Percentiles rank a stretch among this genome's conserved stretches.
These are phyloP conservation scores for Masticophis lateralis DNA, from an alignment of 2,797 vertebrate genomes.

Conservation along the genomic window DNA sequence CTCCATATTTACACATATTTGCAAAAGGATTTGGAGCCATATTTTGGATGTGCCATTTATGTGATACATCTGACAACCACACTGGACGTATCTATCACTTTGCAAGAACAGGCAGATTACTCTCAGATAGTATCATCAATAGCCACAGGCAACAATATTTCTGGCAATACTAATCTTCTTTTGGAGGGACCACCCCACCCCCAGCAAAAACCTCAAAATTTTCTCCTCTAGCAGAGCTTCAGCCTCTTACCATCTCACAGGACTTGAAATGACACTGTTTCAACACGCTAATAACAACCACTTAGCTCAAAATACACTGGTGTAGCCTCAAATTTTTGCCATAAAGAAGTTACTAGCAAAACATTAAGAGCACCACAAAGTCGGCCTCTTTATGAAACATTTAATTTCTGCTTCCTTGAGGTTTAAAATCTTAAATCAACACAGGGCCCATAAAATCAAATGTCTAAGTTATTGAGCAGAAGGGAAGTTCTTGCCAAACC, in stretches of 20 bases:
- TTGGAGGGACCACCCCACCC: not conserved
- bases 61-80: not conserved
- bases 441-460: constrained; percentile 46
- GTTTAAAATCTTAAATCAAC: constrained; percentile 43
- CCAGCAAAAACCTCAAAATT: not conserved
- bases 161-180: not conserved
- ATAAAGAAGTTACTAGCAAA: constrained; percentile 16
- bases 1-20: not conserved
- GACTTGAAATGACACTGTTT: not conserved
- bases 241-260: no score
- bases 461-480: constrained; percentile 29
- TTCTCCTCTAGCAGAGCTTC: not conserved
- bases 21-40: not conserved
- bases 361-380: constrained; percentile 19
- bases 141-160: not conserved
- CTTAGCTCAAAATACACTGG: not conserved
- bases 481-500: constrained; percentile 44
- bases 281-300: not conserved
- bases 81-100: not conserved
- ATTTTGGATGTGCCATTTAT: not conserved
- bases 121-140: not conserved
- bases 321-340: not conserved
- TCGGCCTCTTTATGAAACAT: constrained; percentile 27
- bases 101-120: not conserved
- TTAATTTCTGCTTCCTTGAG: constrained; percentile 13